Percentiles rank a stretch among this genome's conserved stretches.
These are phyloP conservation scores for Polypedilum pembai DNA, from an alignment of 1,140 invertebrate genomes.

Conservation along the genomic window DNA sequence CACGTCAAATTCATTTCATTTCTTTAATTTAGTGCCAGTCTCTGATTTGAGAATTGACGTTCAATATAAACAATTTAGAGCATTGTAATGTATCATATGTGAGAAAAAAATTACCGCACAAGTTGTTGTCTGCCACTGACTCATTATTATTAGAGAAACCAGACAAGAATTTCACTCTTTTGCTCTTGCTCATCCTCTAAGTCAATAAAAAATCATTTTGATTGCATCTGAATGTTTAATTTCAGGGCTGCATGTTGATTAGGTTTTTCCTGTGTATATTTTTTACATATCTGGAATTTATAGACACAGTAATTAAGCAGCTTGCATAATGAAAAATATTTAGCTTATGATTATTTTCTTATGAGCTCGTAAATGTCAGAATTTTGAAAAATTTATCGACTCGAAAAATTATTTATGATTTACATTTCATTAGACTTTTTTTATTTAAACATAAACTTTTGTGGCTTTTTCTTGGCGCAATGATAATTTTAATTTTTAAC, in stretches of 20 bases:
- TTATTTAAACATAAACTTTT: no score
- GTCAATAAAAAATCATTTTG: not conserved
- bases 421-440: no score
- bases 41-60: slow-evolving; percentile 6
- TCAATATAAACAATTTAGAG: slow-evolving; percentile 14
- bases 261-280: not conserved
- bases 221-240: not conserved
- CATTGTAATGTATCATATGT: slow-evolving; percentile 14
- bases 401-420: not conserved
- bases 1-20: not conserved
- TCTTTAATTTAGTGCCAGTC: not conserved
- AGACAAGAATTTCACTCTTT: no score
- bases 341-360: not conserved
- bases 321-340: no score
- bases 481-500: no score
- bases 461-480: no score
- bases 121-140: not conserved
- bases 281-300: not conserved
- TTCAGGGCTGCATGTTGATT: no score
- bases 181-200: not conserved
- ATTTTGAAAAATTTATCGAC: not conserved
- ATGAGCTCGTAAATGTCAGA: slow-evolving; percentile 5
- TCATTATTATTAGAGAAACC: no score
- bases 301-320: no score
- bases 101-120: not conserved